Evolutionary conservation across 2,113 vertebrate species (phyloP).

Genomic region (Periophthalmus modestus): DNA sequence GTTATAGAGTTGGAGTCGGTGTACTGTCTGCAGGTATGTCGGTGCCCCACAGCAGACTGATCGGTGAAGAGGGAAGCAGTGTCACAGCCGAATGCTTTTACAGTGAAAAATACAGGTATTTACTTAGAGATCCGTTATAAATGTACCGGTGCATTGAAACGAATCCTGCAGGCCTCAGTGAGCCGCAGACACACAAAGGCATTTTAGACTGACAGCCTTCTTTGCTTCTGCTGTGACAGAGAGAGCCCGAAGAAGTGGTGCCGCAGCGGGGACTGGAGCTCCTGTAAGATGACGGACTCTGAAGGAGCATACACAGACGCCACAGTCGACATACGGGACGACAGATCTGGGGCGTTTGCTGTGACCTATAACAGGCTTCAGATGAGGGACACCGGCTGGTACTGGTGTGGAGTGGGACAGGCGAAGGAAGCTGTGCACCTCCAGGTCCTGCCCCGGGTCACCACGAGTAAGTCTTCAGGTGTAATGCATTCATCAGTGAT

Average conservation of each 20-base stretch:
- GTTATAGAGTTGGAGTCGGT: neutral
- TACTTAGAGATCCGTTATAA: neutral
- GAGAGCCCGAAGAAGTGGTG: slow-evolving; percentile 76
- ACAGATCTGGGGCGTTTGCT: slow-evolving; percentile 59
- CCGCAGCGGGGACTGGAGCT: slow-evolving; percentile 64
- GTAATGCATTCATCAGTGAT: neutral
- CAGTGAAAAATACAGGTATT: slow-evolving; percentile 74
- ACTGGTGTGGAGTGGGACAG: slow-evolving; percentile 61
- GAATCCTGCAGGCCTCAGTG: neutral
- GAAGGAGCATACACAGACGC: slow-evolving; percentile 53
- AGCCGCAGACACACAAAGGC: slow-evolving; percentile 10
- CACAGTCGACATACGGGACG: slow-evolving; percentile 68
- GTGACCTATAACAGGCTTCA: slow-evolving; percentile 69
- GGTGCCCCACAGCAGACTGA: slow-evolving; percentile 50
- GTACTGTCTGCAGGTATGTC: slow-evolving; percentile 62
- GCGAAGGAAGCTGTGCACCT: slow-evolving; percentile 40
- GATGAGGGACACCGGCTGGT: slow-evolving; percentile 63
- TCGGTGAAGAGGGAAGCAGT: slow-evolving; percentile 64
- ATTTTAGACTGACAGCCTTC: slow-evolving; percentile 3
- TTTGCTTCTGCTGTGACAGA: slow-evolving; percentile 57
- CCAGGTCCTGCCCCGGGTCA: slow-evolving; percentile 41
- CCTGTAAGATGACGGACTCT: slow-evolving; percentile 60
- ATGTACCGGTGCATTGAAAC: neutral
- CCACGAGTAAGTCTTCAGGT: slow-evolving; percentile 48
- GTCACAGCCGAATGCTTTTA: slow-evolving; percentile 69